A percentile compares a stretch with the other conserved stretches of the same genome.
Evolutionary conservation across 2,113 vertebrate species (phyloP).

Genomic region (rabbit (Oryctolagus cuniculus)): DNA sequence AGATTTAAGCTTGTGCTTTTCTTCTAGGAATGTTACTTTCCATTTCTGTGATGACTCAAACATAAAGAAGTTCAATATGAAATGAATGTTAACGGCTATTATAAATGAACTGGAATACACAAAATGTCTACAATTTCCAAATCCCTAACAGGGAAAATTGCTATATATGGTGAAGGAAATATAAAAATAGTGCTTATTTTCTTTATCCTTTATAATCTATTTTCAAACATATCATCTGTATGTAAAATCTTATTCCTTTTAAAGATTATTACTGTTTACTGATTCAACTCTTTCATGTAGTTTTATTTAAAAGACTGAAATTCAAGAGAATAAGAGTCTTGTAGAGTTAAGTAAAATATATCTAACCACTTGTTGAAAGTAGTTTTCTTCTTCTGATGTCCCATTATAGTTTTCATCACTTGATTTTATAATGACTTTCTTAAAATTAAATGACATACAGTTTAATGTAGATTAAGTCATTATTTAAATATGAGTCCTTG

Average conservation of each 20-base stretch:
- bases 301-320: conserved; percentile 32
- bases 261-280: neutral
- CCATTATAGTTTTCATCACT: neutral
- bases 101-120: neutral
- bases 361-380: neutral
- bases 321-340: neutral
- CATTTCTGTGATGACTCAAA: neutral
- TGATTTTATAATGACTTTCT: conserved; percentile 6
- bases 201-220: neutral
- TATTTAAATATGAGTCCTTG: neutral
- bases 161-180: conserved; percentile 12
- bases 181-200: neutral
- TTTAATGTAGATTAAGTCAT: neutral
- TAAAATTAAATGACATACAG: neutral
- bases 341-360: neutral
- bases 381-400: neutral
- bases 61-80: conserved; percentile 5
- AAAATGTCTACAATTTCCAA: conserved; percentile 13
- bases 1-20: neutral
- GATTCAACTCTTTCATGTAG: neutral
- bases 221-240: neutral
- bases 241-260: neutral
- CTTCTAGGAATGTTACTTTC: neutral
- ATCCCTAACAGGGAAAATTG: neutral
- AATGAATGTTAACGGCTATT: neutral